Conservation (phyloP, 1,140 invertebrate species). For the Patella vulgata region DNA sequence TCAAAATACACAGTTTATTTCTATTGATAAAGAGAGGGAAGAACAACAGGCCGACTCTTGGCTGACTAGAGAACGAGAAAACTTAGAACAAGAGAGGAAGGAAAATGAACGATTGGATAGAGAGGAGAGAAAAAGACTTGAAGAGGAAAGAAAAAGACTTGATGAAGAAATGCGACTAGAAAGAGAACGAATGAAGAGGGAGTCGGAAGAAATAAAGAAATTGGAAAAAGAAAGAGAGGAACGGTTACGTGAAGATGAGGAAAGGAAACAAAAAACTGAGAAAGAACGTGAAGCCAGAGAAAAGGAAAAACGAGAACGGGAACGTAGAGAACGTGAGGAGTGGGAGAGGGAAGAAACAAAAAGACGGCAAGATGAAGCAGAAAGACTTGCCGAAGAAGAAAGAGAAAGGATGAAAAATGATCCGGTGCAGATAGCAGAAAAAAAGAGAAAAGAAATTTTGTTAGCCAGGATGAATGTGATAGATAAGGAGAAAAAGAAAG, state of each 20-base stretch:
- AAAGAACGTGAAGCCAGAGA: constrained; percentile 22
- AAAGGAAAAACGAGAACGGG: constrained; percentile 18
- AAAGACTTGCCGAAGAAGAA: constrained; percentile 31
- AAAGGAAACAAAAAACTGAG: constrained; percentile 24
- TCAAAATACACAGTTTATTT: neutral
- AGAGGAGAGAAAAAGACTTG: constrained; percentile 18
- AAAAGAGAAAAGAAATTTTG: constrained; percentile 52
- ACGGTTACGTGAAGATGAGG: constrained; percentile 26
- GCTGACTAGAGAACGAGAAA: neutral
- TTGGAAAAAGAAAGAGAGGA: constrained; percentile 22
- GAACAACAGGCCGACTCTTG: neutral
- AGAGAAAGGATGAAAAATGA: constrained; percentile 44
- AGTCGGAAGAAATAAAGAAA: constrained; percentile 19
- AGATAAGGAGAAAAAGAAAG: constrained; percentile 32
- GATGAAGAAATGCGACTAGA: constrained; percentile 17
- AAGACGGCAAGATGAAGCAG: constrained; percentile 24
- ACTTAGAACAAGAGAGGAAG: constrained; percentile 1
- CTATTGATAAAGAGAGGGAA: too few species aligned
- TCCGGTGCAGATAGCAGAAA: constrained; percentile 36
- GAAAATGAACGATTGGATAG: constrained; percentile 10
- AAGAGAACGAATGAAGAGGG: constrained; percentile 13
- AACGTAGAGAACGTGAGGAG: constrained; percentile 17
- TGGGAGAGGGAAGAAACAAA: constrained; percentile 1
- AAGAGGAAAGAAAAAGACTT: constrained; percentile 29
- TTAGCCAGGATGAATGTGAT: constrained; percentile 41